A percentile compares a stretch with the other conserved stretches of the same genome.
Conservation (phyloP, 2,797 vertebrate species). For the Monodelphis domestica region DNA sequence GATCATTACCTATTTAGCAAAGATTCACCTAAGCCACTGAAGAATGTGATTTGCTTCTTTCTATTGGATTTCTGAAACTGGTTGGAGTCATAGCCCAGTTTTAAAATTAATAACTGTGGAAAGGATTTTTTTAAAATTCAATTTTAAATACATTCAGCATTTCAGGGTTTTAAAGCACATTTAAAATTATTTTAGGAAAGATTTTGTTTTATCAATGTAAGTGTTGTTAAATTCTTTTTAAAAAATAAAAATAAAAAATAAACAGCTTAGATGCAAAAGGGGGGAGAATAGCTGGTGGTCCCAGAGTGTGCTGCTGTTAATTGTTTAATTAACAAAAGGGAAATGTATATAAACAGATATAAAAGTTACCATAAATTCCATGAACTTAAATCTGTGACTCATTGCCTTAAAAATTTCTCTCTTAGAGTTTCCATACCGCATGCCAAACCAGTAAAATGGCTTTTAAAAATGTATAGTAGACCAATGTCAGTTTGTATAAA, state of each 20-base stretch:
- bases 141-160: constrained; percentile 68
- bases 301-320: constrained; percentile 84
- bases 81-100: constrained; percentile 60
- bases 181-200: constrained; percentile 74
- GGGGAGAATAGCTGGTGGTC: constrained; percentile 81
- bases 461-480: constrained; percentile 97
- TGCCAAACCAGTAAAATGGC: constrained; percentile 91
- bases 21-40: constrained; percentile 28
- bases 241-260: constrained; percentile 68
- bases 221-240: constrained; percentile 59
- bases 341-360: constrained; percentile 86
- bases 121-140: constrained; percentile 54
- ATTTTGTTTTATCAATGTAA: constrained; percentile 73
- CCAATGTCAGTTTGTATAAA: constrained; percentile 98
- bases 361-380: constrained; percentile 85
- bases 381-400: constrained; percentile 92
- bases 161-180: constrained; percentile 80
- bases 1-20: constrained; percentile 51
- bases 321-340: constrained; percentile 84
- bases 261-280: constrained; percentile 82
- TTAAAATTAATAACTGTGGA: constrained; percentile 69
- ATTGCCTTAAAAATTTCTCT: constrained; percentile 97
- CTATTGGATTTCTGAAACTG: constrained; percentile 60
- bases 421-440: constrained; percentile 91
- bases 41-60: constrained; percentile 59